Conservation (phyloP, 2,797 vertebrate species). For the Artibeus jamaicensis region DNA sequence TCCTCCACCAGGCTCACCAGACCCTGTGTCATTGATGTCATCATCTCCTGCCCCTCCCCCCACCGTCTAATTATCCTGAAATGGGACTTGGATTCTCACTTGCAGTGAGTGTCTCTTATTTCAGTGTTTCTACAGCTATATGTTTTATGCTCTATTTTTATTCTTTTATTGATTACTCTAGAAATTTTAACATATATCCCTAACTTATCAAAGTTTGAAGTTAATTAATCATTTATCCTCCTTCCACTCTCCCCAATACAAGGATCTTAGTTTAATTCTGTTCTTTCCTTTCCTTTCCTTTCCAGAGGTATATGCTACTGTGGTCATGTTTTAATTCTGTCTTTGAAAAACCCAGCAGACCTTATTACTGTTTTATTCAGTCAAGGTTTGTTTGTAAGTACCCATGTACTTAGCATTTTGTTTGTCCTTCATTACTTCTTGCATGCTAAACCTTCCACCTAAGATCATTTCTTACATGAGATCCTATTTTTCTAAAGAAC, state of each 20-base stretch:
- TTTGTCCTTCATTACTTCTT: background rate
- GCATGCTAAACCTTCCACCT: background rate
- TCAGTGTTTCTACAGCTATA: background rate
- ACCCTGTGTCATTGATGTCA: background rate
- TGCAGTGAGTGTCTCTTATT: background rate
- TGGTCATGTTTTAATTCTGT: slow-evolving; percentile 6
- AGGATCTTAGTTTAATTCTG: background rate
- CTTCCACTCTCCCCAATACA: background rate
- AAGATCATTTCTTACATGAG: background rate
- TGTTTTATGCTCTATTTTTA: background rate
- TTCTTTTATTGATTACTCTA: background rate
- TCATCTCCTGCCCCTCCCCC: background rate
- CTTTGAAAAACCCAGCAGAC: background rate
- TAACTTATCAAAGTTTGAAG: background rate
- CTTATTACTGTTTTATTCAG: background rate
- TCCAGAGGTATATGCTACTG: background rate
- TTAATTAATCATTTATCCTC: background rate
- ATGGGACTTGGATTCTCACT: background rate
- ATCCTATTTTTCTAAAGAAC: slow-evolving; percentile 5
- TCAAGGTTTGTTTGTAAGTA: background rate
- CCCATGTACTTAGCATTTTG: background rate
- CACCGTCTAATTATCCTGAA: background rate
- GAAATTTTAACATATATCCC: background rate
- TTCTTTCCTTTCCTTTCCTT: background rate
- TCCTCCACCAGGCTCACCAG: background rate